phyloP scores from a whole-genome alignment of 2,888 invertebrate genomes.

The Lasioglossum pauxillum region DNA sequence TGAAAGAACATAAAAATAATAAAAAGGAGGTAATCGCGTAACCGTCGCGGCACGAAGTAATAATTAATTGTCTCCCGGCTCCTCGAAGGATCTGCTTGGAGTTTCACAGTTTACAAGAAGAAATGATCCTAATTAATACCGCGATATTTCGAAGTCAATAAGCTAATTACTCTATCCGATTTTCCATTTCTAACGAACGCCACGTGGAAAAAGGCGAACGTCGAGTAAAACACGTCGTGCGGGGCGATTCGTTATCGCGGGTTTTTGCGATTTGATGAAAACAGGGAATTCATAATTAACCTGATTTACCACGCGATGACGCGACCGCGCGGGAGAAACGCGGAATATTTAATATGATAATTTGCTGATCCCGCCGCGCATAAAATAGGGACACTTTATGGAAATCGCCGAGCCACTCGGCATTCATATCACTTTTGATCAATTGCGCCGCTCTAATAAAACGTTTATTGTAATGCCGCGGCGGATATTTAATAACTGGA shows the following conservation, averaged over 20 bases:
- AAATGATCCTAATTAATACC: neutral
- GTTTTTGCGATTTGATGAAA: conserved; percentile 24
- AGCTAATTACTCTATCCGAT: neutral
- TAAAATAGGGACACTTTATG: conserved; percentile 35
- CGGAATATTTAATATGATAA: conserved; percentile 39
- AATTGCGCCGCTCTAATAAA: conserved; percentile 26
- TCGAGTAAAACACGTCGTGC: neutral
- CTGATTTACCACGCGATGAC: neutral
- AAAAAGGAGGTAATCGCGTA: neutral
- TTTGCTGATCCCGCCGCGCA: conserved; percentile 17
- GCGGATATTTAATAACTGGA: neutral
- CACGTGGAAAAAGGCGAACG: neutral
- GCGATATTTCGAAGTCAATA: neutral
- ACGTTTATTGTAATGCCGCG: conserved; percentile 30
- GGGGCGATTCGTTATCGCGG: neutral
- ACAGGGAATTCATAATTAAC: conserved; percentile 16
- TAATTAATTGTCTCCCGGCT: neutral
- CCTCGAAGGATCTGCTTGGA: neutral
- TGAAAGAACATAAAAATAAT: neutral
- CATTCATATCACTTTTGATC: conserved; percentile 28
- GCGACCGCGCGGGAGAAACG: neutral
- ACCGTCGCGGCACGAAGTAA: neutral
- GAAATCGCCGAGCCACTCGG: conserved; percentile 16
- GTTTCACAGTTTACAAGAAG: neutral
- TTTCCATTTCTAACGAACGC: neutral